phyloP scores from a whole-genome alignment of 1,140 invertebrate species.

The Dinoponera quadriceps region DNA sequence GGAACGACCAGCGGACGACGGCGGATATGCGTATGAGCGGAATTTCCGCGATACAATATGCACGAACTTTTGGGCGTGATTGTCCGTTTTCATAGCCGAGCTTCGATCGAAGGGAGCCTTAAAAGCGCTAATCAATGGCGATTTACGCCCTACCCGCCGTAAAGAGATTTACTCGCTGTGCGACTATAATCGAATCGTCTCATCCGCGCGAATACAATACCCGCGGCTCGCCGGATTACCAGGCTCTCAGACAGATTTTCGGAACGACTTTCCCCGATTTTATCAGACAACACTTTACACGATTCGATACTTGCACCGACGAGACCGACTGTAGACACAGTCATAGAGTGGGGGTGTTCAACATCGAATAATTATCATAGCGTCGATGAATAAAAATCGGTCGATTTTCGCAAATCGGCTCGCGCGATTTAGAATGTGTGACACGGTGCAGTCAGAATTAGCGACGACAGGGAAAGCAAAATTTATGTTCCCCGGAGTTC shows the following conservation, averaged over 20 bases:
- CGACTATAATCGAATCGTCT: conserved; percentile 16
- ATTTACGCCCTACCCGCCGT: neutral
- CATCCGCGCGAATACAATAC: neutral
- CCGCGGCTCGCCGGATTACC: neutral
- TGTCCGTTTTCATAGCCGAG: conserved; percentile 4
- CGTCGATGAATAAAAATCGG: neutral
- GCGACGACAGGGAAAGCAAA: conserved; percentile 50
- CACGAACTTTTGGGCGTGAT: conserved; percentile 26
- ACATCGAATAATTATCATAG: neutral
- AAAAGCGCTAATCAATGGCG: conserved; percentile 12
- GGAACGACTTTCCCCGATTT: no score
- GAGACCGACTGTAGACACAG: no score
- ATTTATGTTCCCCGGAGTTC: conserved; percentile 58
- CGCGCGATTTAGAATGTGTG: conserved; percentile 40
- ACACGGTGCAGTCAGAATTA: conserved; percentile 54
- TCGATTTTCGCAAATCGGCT: conserved; percentile 9
- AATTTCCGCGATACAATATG: conserved; percentile 32
- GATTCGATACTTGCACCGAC: no score
- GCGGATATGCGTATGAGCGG: neutral
- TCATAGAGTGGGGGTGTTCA: no score
- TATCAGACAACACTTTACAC: no score
- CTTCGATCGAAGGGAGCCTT: neutral
- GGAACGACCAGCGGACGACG: neutral
- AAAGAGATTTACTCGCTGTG: neutral
- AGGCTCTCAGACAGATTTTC: neutral